Evolutionary conservation across 2,888 invertebrate species (phyloP), one percentile per base, ranked within the genome.

Genomic region (Abscondita cerata): DNA sequence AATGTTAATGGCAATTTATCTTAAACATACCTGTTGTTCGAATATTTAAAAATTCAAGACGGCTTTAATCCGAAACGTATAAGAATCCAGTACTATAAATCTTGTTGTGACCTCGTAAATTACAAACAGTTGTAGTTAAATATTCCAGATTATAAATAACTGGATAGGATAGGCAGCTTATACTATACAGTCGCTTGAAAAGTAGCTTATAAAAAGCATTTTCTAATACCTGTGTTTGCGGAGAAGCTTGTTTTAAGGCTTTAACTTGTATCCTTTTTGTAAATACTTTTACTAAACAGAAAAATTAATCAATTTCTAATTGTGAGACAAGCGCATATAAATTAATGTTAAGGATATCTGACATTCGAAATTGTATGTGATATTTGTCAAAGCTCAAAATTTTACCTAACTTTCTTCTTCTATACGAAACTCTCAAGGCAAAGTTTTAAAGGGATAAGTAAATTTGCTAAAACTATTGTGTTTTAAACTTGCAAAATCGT

Each of bases 131-230:
- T 80, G 81, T 80, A 80, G 78, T 80, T 78, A 79, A 81, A 80
- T 81, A 81, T 80, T 80, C 78, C 79, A 78, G 80, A 81, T 81
- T 81, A 81, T 81, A 81, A 81, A 81, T 81, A 81, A 79, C 81
- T 77, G 77, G 76, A 78, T 77, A 73, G 75, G 76, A 78, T 79
- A 77, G 78, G 74, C 75, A 70, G 66, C 71, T 68, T 72, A 72
- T 71, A 66, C 69, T 72, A 72, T 68, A 70, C 70, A 70, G 72
- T 70, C 71, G 67, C 69, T 69, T 72, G 74, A 51, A 52, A 57
- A 62, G 51, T 62, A 58, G 54, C 58, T 51, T 73, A 76, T 75
- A 78, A 78, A 80, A 80, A 79, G 80, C 78, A 74, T 80, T 80
- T 79, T 76, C 78, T 79, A 79, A 79, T 80, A 79, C 78, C 78